These are phyloP conservation scores for Perizoma flavofasciatum DNA, from an alignment of 2,888 invertebrate genomes.

Conservation along the genomic window DNA sequence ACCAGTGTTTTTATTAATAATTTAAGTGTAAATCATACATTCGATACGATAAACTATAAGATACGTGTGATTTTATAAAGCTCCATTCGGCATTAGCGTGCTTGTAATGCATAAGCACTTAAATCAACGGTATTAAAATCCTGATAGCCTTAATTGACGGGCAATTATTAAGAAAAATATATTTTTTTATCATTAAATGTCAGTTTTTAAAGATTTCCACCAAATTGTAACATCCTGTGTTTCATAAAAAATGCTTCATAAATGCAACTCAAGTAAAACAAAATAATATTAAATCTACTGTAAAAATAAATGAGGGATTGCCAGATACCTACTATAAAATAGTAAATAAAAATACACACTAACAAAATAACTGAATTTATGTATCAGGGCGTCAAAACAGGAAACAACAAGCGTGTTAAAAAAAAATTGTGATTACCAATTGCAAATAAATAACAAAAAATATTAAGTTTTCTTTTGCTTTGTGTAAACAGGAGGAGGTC, in stretches of 20 bases:
- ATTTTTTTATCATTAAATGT: slow-evolving; percentile 8
- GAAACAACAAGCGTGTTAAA: slow-evolving; percentile 56
- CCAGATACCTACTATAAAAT: slow-evolving; percentile 24
- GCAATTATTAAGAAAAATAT: slow-evolving; percentile 5
- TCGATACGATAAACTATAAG: slow-evolving; percentile 49
- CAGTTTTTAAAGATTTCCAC: slow-evolving; percentile 11
- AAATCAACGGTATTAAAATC: slow-evolving; percentile 16
- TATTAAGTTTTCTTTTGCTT: slow-evolving; percentile 54
- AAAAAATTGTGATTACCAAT: slow-evolving; percentile 40
- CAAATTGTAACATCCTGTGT: slow-evolving; percentile 23
- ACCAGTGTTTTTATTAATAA: slow-evolving; percentile 62
- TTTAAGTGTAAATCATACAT: slow-evolving; percentile 42
- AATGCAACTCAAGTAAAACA: slow-evolving; percentile 19
- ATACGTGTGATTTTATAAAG: slow-evolving; percentile 50
- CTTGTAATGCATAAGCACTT: slow-evolving; percentile 38
- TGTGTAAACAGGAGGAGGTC: slow-evolving; percentile 82
- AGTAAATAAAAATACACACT: slow-evolving; percentile 36
- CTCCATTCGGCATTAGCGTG: slow-evolving; percentile 56
- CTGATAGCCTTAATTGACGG: slow-evolving; percentile 17
- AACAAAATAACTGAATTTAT: slow-evolving; percentile 46
- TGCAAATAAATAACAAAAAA: slow-evolving; percentile 49
- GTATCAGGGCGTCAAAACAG: slow-evolving; percentile 77
- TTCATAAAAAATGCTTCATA: slow-evolving; percentile 6
- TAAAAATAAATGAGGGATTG: slow-evolving; percentile 12
- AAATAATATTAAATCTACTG: slow-evolving; percentile 7